Evolutionary conservation across 53 echinoderm and acorn worm genomes (phyloP).

Genomic region (Henricia sp.): DNA sequence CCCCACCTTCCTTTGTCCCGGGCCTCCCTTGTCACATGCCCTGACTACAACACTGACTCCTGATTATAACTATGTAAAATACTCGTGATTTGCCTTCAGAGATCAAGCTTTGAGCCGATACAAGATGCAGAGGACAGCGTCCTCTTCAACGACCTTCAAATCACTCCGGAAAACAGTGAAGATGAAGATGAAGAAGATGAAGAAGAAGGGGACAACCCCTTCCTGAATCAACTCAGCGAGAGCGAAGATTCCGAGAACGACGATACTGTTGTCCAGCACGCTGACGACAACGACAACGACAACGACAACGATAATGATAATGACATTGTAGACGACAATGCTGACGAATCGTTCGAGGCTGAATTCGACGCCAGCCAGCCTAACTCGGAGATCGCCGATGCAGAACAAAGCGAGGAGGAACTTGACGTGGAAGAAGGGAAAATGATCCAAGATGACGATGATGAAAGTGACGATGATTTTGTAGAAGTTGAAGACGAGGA

Average conservation of each 20-base stretch:
- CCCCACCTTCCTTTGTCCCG: too few relatives aligned
- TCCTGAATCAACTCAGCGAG: conserved; percentile 70
- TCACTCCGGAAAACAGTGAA: conserved; percentile 98
- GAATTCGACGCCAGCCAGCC: conserved; percentile 47
- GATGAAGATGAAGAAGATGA: conserved; percentile 74
- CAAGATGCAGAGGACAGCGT: conserved; percentile 82
- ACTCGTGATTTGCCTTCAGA: conserved; percentile 1
- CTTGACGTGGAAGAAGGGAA: conserved; percentile 62
- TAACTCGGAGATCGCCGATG: conserved; percentile 53
- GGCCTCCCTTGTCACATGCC: too few relatives aligned
- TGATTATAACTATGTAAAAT: too few relatives aligned
- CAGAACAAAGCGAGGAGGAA: conserved; percentile 66
- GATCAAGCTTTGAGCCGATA: conserved; percentile 39
- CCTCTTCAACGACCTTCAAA: conserved; percentile 91
- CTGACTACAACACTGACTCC: too few relatives aligned
- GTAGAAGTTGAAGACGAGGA: conserved; percentile 64
- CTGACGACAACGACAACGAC: not conserved
- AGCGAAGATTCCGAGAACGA: conserved; percentile 76
- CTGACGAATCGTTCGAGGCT: conserved; percentile 49
- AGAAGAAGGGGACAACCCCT: conserved; percentile 64
- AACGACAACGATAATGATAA: not conserved
- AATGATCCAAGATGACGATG: conserved; percentile 67
- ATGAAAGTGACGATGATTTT: conserved; percentile 63
- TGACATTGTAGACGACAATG: conserved; percentile 37
- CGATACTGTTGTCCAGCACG: conserved; percentile 13